phyloP scores from a whole-genome alignment of 2,113 vertebrate genomes.

The Trematomus loennbergii region DNA sequence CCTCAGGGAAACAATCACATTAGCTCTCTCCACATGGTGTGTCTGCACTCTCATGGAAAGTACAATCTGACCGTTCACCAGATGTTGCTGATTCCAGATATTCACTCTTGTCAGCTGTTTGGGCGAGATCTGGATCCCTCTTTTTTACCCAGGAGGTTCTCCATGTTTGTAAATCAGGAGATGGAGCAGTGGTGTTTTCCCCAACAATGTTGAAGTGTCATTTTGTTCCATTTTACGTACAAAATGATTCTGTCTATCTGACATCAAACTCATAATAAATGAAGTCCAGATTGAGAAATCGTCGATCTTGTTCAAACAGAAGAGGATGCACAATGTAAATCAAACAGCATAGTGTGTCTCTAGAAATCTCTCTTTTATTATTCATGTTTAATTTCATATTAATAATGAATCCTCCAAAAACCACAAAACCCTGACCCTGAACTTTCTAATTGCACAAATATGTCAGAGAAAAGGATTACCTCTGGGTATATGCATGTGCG shows the following conservation, averaged over 20 bases:
- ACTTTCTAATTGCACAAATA: constrained; percentile 67
- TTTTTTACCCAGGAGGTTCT: not conserved
- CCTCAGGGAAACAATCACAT: constrained; percentile 58
- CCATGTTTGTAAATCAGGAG: constrained; percentile 6
- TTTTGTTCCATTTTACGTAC: not conserved
- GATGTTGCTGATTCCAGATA: constrained; percentile 36
- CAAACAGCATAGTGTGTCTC: constrained; percentile 36
- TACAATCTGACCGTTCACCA: constrained; percentile 15
- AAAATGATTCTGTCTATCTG: not conserved
- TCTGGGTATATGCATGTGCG: constrained; percentile 21
- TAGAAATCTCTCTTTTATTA: constrained; percentile 65
- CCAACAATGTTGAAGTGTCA: not conserved
- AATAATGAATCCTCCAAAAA: constrained; percentile 73
- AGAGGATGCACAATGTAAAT: constrained; percentile 32
- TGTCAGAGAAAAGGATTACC: constrained; percentile 49
- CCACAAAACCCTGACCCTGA: constrained; percentile 58
- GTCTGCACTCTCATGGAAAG: not conserved
- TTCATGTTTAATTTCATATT: constrained; percentile 66
- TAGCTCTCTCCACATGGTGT: constrained; percentile 12
- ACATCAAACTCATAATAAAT: not conserved
- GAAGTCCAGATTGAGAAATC: not conserved
- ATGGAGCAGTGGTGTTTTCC: not conserved
- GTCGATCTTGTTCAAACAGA: not conserved
- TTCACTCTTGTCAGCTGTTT: constrained; percentile 7
- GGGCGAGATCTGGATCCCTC: not conserved